Base-by-base conservation (phyloP, 1,140 invertebrate genomes). In the Maconellicoccus hirsutus region DNA sequence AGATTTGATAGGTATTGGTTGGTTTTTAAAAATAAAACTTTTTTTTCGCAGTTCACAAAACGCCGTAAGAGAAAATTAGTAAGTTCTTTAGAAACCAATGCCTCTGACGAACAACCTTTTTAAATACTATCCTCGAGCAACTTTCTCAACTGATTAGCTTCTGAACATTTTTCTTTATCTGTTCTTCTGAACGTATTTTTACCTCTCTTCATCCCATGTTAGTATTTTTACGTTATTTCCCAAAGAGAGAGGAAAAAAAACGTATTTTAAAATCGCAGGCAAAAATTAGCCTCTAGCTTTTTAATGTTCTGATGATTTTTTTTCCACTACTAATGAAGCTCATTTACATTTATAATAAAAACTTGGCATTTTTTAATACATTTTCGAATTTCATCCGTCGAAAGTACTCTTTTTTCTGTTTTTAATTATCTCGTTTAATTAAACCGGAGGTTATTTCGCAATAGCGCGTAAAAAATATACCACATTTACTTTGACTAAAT, bases 371-470 rank as follows among this genome's bases (percentile, higher is more conserved):
- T 52, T 52, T 52, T 8, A 33, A 14, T 52, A 52, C n/a, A 52
- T 52, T 52, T 52, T 52, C 42, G 42, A 52, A 52, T 52, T 52
- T 52, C 42, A 52, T 52, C 42, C 42, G 10, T 52, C 42, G 42
- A 52, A 33, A 33, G 42, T 19, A 16, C 16, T 16, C 16, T 52
- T 52, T 52, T 52, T 52, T 52, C 42, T 52, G 42, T 52, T 52
- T 52, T 52, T 52, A 52, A 52, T 52, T 52, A 52, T 52, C 42
- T 52, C 42, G 42, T 52, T 52, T 52, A 52, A 52, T 52, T 52
- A 52, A 52, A 52, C 42, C n/a, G 6, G 10, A 19, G 12, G 42
- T 52, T 52, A 19, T 52, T 16, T 19, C 42, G 42, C 29, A 52
- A 52, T 14, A 52, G 16, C 6, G n/a, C n/a, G 42, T 52, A 52